Evolutionary conservation across 1,140 invertebrate genomes (phyloP).

Genomic region (Hypothenemus hampei): DNA sequence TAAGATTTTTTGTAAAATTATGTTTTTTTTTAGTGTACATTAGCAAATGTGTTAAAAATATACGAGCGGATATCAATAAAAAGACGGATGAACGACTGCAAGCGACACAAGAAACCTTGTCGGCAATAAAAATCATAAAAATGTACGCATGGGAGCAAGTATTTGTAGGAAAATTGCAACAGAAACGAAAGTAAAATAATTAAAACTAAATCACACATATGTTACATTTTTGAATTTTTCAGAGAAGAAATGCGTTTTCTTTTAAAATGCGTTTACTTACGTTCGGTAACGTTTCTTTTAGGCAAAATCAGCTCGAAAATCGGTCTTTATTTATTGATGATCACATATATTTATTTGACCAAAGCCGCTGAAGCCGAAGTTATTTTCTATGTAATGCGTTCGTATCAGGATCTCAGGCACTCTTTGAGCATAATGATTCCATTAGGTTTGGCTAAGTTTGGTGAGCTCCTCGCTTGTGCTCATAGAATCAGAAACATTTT

Average conservation of each 20-base stretch:
- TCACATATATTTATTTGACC: constrained; percentile 22
- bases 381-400: constrained; percentile 29
- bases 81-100: constrained; percentile 70
- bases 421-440: constrained; percentile 22
- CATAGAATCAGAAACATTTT: constrained; percentile 33
- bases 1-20: no score
- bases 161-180: constrained; percentile 60
- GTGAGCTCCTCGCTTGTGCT: constrained; percentile 43
- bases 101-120: constrained; percentile 80
- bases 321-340: constrained; percentile 26
- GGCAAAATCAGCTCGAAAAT: constrained; percentile 23
- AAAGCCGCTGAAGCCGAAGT: constrained; percentile 21
- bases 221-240: constrained; percentile 13
- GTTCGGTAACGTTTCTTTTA: constrained; percentile 11
- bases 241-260: constrained; percentile 29
- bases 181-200: constrained; percentile 33
- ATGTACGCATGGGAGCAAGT: constrained; percentile 86
- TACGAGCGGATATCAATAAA: constrained; percentile 27
- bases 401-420: constrained; percentile 18
- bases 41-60: constrained; percentile 26
- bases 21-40: constrained; percentile 31
- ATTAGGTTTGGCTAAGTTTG: constrained; percentile 49
- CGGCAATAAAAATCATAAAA: constrained; percentile 75
- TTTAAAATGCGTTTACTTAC: constrained; percentile 11
- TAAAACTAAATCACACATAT: background rate